Evolutionary conservation across 2,797 vertebrate species (phyloP), one percentile per base, ranked within the genome.

Genomic region (Lacerta agilis): DNA sequence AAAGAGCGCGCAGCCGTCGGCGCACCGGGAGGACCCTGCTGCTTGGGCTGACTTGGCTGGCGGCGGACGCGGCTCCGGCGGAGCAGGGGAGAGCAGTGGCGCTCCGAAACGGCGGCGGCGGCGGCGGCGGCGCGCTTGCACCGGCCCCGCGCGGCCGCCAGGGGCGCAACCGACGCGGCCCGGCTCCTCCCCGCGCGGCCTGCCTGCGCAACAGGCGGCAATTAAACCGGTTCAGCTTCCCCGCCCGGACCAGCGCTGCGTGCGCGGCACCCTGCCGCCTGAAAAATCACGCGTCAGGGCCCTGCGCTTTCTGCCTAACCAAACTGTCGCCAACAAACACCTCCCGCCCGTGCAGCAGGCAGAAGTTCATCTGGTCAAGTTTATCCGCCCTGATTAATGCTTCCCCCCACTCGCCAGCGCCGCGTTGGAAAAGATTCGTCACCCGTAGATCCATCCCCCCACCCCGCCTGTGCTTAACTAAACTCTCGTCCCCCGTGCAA

Each of bases 61-160:
- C 58, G 41, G 58, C 33, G n/a, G 79, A 66, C 41, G 38, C 77
- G 66, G 73, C 64, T 73, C 3, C 73, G 27, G 75, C 73, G 73
- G 71, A 45, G 36, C 67, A 84, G 82, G 87, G 45, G n/a, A 45
- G 23, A 73, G 82, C 82, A 85, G 38, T 20, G 38, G 38, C 76
- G 33, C 3, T 45, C 76, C 75, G 82, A 83, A 82, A n/a, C 76
- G 38, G 33, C 33, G 25, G 61, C 17, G 27, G 33, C 33, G 25
- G 61, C 17, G 27, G 33, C n/a, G 23, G 61, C 15, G 29, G 15
- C 25, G 36, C 25, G 11, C 27, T 66, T 67, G 79, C 41, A 45
- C 18, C 3, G 79, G 20, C 86, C 55, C 20, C 79, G 41, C 23
- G 72, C 58, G 27, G 49, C 87, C 82, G 82, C 15, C 36, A 72